Evolutionary conservation across 2,888 invertebrate genomes (phyloP).

Genomic region (Neria commutata): DNA sequence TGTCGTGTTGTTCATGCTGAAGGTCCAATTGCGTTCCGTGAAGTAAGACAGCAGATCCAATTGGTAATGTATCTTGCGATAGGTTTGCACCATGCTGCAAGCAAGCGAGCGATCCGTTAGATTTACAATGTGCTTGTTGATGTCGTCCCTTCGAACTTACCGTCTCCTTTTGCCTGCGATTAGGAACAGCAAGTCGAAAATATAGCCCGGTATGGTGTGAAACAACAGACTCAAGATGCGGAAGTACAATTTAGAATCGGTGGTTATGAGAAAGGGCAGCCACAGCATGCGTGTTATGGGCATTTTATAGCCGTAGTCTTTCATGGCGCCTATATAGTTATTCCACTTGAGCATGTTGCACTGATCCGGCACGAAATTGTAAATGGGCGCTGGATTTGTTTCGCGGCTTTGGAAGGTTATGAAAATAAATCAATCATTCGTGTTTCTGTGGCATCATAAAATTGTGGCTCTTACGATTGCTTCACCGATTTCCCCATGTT

Average conservation of each 20-base stretch:
- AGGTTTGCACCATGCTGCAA: conserved; percentile 75
- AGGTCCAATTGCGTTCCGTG: conserved; percentile 73
- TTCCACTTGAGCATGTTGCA: conserved; percentile 83
- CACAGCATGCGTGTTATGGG: conserved; percentile 73
- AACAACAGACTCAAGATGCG: conserved; percentile 65
- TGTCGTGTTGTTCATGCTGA: conserved; percentile 68
- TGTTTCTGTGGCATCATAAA: conserved; percentile 14
- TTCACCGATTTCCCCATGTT: conserved; percentile 55
- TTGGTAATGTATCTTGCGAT: conserved; percentile 80
- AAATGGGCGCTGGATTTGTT: conserved; percentile 55
- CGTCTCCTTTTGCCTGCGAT: conserved; percentile 46
- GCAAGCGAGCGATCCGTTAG: neutral
- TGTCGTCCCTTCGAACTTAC: conserved; percentile 48
- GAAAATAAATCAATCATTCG: conserved; percentile 9
- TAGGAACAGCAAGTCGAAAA: conserved; percentile 64
- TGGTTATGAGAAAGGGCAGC: conserved; percentile 67
- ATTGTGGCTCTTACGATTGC: conserved; percentile 7
- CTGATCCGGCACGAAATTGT: conserved; percentile 84
- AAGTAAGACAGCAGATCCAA: conserved; percentile 77
- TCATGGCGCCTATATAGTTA: conserved; percentile 63
- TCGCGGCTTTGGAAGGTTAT: neutral
- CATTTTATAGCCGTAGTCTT: conserved; percentile 62
- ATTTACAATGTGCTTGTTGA: neutral
- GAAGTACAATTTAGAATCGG: conserved; percentile 59
- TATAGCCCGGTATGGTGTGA: conserved; percentile 70